Percentiles rank a stretch among this genome's conserved stretches.
These are phyloP conservation scores for Cichlasoma orientale DNA, from an alignment of 2,797 vertebrate species.

Conservation along the genomic window DNA sequence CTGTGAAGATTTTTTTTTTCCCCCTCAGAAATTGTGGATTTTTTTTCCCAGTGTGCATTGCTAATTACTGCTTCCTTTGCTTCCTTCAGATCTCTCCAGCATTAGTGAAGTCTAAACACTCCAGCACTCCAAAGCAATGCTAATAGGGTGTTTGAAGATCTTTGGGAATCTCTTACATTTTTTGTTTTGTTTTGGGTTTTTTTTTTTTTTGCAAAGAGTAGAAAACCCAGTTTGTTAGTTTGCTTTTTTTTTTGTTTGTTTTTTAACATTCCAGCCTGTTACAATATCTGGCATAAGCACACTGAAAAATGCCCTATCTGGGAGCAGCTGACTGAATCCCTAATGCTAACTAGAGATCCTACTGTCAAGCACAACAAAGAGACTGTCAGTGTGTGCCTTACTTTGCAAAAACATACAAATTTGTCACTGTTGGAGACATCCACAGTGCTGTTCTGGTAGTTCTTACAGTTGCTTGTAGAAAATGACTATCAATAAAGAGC, in stretches of 20 bases:
- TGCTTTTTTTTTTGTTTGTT: not conserved
- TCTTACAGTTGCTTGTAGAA: slow-evolving; percentile 28
- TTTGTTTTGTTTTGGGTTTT: not conserved
- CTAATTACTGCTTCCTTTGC: slow-evolving; percentile 29
- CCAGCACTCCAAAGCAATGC: not conserved
- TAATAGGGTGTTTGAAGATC: slow-evolving; percentile 5
- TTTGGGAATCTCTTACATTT: slow-evolving; percentile 4
- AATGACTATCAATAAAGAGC: slow-evolving; percentile 31
- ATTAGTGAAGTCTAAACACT: not conserved
- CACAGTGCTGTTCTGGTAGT: slow-evolving; percentile 32
- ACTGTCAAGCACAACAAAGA: slow-evolving; percentile 62
- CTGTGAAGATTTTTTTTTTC: slow-evolving; percentile 7
- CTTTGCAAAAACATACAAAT: slow-evolving; percentile 52
- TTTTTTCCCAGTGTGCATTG: not conserved
- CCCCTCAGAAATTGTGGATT: not conserved
- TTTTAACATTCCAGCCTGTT: not conserved
- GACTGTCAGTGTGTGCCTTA: slow-evolving; percentile 44
- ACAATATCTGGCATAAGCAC: slow-evolving; percentile 41
- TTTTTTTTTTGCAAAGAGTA: not conserved
- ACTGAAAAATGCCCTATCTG: slow-evolving; percentile 39
- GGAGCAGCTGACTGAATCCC: slow-evolving; percentile 55
- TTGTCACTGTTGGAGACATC: slow-evolving; percentile 46
- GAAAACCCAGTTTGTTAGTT: not conserved
- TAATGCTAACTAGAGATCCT: slow-evolving; percentile 51
- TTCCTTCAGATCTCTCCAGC: not conserved